A percentile compares a stretch with the other conserved stretches of the same genome.
Conservation (phyloP, 2,113 vertebrate species). For the Xiphias gladius region DNA sequence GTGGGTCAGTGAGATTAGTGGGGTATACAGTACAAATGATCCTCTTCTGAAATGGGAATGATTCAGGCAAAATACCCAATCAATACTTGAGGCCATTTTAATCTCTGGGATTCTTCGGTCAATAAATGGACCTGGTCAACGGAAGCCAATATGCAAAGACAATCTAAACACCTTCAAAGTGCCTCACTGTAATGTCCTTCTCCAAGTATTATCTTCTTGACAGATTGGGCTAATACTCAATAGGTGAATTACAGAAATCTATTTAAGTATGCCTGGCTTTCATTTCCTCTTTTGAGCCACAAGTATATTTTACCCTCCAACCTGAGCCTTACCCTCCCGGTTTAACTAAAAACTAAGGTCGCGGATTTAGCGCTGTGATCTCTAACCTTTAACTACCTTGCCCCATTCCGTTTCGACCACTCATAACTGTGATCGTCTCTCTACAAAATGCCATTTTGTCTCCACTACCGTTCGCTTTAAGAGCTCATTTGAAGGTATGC, state of each 20-base stretch:
- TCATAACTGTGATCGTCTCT: slow-evolving; percentile 28
- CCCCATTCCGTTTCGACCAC: neutral
- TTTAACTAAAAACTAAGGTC: slow-evolving; percentile 28
- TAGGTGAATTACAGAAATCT: slow-evolving; percentile 69
- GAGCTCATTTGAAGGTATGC: slow-evolving; percentile 80
- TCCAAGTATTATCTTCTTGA: slow-evolving; percentile 52
- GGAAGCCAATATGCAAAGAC: slow-evolving; percentile 77
- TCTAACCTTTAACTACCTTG: slow-evolving; percentile 41
- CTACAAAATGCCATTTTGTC: slow-evolving; percentile 70
- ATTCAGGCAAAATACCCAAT: slow-evolving; percentile 77
- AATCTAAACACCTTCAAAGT: slow-evolving; percentile 76
- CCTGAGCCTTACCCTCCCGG: neutral
- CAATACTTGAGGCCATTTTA: slow-evolving; percentile 78
- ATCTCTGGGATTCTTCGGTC: slow-evolving; percentile 79
- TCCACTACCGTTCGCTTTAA: slow-evolving; percentile 66
- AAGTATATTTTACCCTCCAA: slow-evolving; percentile 36
- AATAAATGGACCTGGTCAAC: slow-evolving; percentile 69
- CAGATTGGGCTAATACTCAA: slow-evolving; percentile 58
- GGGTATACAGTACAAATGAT: slow-evolving; percentile 77
- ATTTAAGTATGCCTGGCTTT: slow-evolving; percentile 38
- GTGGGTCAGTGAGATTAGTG: slow-evolving; percentile 78
- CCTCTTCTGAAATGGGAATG: slow-evolving; percentile 73
- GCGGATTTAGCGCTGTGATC: slow-evolving; percentile 35
- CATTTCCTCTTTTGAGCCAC: slow-evolving; percentile 38
- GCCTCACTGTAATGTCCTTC: slow-evolving; percentile 62